These are phyloP conservation scores for Eupithecia inturbata DNA, from an alignment of 2,888 invertebrate species.

Conservation along the genomic window DNA sequence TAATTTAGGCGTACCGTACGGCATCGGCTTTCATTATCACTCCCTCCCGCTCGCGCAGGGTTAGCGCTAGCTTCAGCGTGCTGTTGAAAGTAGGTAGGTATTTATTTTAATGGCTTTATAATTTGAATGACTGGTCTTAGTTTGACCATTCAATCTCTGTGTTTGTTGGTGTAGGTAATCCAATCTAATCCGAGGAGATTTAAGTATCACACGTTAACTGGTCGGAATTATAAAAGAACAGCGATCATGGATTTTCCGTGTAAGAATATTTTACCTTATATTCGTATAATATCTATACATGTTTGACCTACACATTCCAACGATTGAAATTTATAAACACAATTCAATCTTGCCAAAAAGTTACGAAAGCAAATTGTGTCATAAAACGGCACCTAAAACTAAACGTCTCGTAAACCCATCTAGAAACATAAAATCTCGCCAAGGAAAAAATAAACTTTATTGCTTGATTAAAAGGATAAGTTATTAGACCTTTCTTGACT, in stretches of 20 bases:
- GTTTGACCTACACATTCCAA: background rate
- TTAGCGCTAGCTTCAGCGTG: no score
- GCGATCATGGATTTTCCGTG: background rate
- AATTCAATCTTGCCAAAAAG: slow-evolving; percentile 1
- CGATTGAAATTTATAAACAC: background rate
- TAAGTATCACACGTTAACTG: background rate
- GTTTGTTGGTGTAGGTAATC: background rate
- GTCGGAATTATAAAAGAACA: background rate
- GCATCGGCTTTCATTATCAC: no score
- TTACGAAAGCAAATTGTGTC: slow-evolving; percentile 6
- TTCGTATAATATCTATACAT: background rate
- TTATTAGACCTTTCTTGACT: slow-evolving; percentile 35
- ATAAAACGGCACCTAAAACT: slow-evolving; percentile 35
- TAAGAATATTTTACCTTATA: background rate
- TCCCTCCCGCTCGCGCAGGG: no score
- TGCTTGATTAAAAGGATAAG: slow-evolving; percentile 28
- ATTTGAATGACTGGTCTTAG: background rate
- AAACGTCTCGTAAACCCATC: slow-evolving; percentile 15
- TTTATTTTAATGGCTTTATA: background rate
- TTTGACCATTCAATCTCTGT: background rate
- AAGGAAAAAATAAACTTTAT: slow-evolving; percentile 19
- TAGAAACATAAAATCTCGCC: slow-evolving; percentile 11
- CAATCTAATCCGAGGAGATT: background rate
- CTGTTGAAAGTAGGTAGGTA: background rate
- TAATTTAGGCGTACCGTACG: no score